Evolutionary conservation across 2,797 vertebrate genomes (phyloP).

Genomic region (Leucoraja ocellata): DNA sequence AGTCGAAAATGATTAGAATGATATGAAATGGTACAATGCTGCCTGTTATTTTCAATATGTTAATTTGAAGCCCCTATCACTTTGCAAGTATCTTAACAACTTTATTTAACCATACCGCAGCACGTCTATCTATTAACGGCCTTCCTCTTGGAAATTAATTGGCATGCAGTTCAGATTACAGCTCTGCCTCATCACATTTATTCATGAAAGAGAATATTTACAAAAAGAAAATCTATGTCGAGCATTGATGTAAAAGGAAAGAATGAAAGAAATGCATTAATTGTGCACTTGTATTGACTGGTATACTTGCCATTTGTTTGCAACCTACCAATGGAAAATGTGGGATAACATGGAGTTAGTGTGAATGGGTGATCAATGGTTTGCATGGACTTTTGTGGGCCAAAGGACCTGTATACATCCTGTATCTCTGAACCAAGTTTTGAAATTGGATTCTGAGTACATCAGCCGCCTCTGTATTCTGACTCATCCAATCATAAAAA

Average conservation of each 20-base stretch:
- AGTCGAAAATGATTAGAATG: neutral
- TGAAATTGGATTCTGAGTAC: neutral
- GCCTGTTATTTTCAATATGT: neutral
- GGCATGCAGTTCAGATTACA: neutral
- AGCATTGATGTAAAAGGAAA: neutral
- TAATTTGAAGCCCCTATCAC: neutral
- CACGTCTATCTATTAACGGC: neutral
- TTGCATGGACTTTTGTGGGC: too few relatives aligned
- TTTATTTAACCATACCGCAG: neutral
- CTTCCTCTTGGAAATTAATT: neutral
- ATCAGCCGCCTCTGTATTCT: neutral
- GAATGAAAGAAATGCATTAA: neutral
- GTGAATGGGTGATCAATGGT: too few relatives aligned
- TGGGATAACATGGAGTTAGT: neutral
- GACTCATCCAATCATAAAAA: neutral
- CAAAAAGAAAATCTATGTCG: neutral
- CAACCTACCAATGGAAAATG: neutral
- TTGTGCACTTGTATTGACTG: neutral
- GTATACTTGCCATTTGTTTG: neutral
- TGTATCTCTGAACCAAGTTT: too few relatives aligned
- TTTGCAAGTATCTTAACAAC: neutral
- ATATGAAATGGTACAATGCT: neutral
- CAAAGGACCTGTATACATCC: too few relatives aligned
- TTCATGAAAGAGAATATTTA: neutral
- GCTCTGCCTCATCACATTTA: neutral